Evolutionary conservation across 35 echinoderm and acorn worm species (phyloP).

Genomic region (Heliocidaris erythrogramma): DNA sequence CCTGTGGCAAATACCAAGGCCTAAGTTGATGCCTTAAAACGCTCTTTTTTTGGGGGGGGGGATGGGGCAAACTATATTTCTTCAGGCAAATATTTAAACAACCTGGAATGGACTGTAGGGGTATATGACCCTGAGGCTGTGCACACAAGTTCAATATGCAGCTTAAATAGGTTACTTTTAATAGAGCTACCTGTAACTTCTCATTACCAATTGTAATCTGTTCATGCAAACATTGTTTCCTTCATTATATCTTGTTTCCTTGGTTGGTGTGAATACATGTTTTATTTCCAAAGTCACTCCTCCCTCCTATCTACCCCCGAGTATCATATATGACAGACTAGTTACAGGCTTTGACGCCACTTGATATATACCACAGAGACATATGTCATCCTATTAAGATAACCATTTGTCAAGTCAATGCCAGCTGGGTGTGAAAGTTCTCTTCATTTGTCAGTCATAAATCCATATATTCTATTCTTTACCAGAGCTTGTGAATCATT

Average conservation of each 20-base stretch:
- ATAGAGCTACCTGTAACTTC: too few species aligned
- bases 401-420: slow-evolving; percentile 5
- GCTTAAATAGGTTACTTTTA: too few species aligned
- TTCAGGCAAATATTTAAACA: neutral
- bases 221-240: too few species aligned
- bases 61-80: neutral
- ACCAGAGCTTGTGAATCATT: neutral
- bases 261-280: neutral
- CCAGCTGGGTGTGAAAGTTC: slow-evolving; percentile 24
- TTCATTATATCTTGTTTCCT: neutral
- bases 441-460: slow-evolving; percentile 19
- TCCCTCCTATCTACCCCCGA: neutral
- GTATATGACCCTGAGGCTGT: too few species aligned
- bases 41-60: neutral
- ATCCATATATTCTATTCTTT: neutral
- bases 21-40: neutral
- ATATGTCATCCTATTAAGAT: neutral
- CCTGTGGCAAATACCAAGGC: neutral
- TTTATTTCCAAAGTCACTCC: neutral
- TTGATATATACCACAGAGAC: slow-evolving; percentile 8
- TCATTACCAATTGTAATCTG: too few species aligned
- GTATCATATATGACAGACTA: neutral
- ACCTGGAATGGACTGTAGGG: neutral
- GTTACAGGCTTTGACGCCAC: neutral
- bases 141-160: too few species aligned